These are phyloP conservation scores for Rotaria sp. DNA, from an alignment of 2,888 invertebrate genomes.

Conservation along the genomic window DNA sequence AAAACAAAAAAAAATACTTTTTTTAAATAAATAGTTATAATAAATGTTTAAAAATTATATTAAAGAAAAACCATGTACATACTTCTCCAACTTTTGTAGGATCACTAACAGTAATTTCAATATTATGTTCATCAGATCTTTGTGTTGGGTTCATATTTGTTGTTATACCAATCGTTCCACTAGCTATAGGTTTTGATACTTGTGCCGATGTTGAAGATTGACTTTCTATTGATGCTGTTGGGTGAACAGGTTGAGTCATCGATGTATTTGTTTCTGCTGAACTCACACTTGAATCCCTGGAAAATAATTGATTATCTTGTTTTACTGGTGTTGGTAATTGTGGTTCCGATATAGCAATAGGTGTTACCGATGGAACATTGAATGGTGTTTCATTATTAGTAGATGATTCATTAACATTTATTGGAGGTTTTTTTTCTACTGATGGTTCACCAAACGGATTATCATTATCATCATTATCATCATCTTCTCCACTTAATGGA, in stretches of 20 bases:
- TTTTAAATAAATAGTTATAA: too few relatives aligned
- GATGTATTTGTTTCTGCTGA: not conserved
- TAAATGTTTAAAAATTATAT: not conserved
- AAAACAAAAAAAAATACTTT: not conserved
- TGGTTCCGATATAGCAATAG: not conserved
- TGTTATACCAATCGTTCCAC: not conserved
- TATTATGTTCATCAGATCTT: conserved; percentile 1
- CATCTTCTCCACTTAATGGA: not conserved
- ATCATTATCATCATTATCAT: not conserved
- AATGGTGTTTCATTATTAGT: not conserved
- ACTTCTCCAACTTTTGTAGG: conserved; percentile 38
- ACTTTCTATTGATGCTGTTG: not conserved
- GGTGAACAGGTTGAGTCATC: not conserved
- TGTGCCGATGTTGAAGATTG: not conserved
- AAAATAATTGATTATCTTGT: not conserved
- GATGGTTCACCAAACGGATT: not conserved
- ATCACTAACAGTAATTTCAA: conserved; percentile 34
- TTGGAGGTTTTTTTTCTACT: not conserved
- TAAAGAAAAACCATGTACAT: not conserved
- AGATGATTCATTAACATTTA: not conserved
- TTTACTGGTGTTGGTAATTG: not conserved
- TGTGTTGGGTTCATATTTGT: not conserved
- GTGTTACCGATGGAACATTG: not conserved
- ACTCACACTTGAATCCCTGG: not conserved
- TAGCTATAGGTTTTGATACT: not conserved